phyloP scores from a whole-genome alignment of 2,888 invertebrate species.

The Callimorpha dominula region DNA sequence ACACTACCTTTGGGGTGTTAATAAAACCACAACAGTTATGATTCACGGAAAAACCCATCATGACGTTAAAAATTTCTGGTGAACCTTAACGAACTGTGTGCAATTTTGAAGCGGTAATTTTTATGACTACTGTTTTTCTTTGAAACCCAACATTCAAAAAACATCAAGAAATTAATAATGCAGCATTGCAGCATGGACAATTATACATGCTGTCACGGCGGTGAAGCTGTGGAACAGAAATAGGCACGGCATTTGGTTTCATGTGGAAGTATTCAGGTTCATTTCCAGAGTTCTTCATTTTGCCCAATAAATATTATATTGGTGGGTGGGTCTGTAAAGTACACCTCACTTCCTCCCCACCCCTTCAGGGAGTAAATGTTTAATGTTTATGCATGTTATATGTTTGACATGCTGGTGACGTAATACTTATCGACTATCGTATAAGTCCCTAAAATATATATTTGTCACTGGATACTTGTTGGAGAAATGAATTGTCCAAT shows the following conservation, averaged over 20 bases:
- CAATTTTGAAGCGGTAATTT: slow-evolving; percentile 4
- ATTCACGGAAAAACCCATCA: slow-evolving; percentile 7
- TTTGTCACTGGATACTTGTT: too few relatives aligned
- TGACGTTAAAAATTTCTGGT: neutral
- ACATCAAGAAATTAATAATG: neutral
- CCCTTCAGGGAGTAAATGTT: neutral
- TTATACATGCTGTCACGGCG: neutral
- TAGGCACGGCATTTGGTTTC: too few relatives aligned
- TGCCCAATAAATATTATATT: neutral
- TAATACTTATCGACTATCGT: too few relatives aligned
- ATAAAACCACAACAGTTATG: slow-evolving; percentile 4
- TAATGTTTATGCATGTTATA: neutral
- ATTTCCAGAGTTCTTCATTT: neutral
- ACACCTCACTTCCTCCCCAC: neutral
- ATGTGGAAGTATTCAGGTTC: neutral
- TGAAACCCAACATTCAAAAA: slow-evolving; percentile 23
- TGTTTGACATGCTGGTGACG: too few relatives aligned
- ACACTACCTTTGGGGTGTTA: neutral
- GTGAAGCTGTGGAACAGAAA: neutral
- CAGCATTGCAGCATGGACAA: neutral
- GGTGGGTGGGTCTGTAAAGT: too few relatives aligned
- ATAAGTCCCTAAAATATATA: too few relatives aligned
- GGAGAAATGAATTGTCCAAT: too few relatives aligned
- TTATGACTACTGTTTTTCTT: slow-evolving; percentile 37
- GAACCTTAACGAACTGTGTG: slow-evolving; percentile 1